Evolutionary conservation across 2,113 vertebrate species (phyloP).

Genomic region (Alethe diademata): DNA sequence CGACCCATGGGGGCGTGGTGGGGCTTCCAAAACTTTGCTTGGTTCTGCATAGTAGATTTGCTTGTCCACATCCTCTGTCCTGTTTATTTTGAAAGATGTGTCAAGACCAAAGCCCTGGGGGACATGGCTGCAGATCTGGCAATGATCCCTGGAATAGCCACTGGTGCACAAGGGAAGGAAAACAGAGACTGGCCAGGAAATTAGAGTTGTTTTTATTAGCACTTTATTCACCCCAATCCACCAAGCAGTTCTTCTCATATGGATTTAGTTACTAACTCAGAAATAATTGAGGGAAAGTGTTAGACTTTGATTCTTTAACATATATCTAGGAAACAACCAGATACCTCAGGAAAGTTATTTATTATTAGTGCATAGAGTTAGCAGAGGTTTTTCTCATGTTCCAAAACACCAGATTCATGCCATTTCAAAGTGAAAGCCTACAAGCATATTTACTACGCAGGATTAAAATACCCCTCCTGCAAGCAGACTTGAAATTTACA

Average conservation of each 20-base stretch:
- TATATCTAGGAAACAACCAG: background rate
- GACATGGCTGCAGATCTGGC: background rate
- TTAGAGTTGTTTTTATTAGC: constrained; percentile 16
- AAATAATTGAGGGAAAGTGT: background rate
- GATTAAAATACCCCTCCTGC: background rate
- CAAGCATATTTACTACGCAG: background rate
- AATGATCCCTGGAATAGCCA: background rate
- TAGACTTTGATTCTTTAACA: background rate
- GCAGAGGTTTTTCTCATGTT: background rate
- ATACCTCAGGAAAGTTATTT: background rate
- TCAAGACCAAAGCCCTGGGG: background rate
- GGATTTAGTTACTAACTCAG: constrained; percentile 13
- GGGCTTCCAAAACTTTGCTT: background rate
- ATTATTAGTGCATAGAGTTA: background rate
- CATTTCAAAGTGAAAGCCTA: background rate
- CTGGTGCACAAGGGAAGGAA: background rate
- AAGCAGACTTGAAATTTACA: background rate
- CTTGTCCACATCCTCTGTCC: background rate
- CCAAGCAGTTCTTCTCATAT: background rate
- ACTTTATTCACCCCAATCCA: background rate
- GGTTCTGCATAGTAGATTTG: background rate
- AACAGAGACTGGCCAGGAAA: constrained; percentile 1
- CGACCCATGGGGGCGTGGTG: accelerated
- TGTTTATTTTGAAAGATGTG: background rate
- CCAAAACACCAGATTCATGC: background rate